A percentile compares a stretch with the other conserved stretches of the same genome.
Conservation (phyloP, 1,140 invertebrate species). For the Drosophila littoralis region DNA sequence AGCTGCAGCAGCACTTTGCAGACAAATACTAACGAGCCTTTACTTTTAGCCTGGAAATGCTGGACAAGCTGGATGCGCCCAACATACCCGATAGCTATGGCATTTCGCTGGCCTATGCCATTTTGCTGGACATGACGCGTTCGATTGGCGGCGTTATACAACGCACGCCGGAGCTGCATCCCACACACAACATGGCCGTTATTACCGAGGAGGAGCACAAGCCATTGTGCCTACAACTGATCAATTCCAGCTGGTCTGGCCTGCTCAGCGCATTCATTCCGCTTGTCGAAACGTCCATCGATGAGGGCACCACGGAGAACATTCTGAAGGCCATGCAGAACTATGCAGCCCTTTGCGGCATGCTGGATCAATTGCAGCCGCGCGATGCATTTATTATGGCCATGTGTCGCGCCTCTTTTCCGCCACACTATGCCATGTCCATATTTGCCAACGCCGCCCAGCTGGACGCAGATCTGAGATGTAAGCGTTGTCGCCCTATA, state of each 20-base stretch:
- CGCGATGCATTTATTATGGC: conserved; percentile 97
- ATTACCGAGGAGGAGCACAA: conserved; percentile 85
- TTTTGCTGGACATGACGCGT: conserved; percentile 94
- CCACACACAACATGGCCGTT: conserved; percentile 83
- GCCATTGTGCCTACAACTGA: conserved; percentile 90
- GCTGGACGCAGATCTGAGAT: conserved; percentile 77
- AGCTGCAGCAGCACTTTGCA: not conserved
- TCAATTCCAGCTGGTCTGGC: conserved; percentile 98
- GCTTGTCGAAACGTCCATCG: conserved; percentile 97
- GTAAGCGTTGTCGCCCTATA: conserved; percentile 33
- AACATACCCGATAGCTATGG: conserved; percentile 97
- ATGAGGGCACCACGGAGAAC: conserved; percentile 95
- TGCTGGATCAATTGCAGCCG: conserved; percentile 89
- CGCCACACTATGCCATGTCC: conserved; percentile 96
- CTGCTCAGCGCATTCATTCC: conserved; percentile 95
- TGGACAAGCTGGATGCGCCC: conserved; percentile 97
- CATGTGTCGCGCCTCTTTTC: conserved; percentile 97
- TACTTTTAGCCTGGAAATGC: conserved; percentile 92
- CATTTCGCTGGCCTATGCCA: conserved; percentile 96
- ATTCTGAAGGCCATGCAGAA: conserved; percentile 96
- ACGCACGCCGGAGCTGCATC: conserved; percentile 76
- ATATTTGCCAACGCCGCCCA: conserved; percentile 86
- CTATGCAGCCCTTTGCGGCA: conserved; percentile 92
- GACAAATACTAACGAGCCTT: too few species aligned
- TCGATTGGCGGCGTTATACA: conserved; percentile 87